A percentile compares a stretch with the other conserved stretches of the same genome.
Evolutionary conservation across 2,797 vertebrate species (phyloP).

Genomic region (Sebastes iracundus): DNA sequence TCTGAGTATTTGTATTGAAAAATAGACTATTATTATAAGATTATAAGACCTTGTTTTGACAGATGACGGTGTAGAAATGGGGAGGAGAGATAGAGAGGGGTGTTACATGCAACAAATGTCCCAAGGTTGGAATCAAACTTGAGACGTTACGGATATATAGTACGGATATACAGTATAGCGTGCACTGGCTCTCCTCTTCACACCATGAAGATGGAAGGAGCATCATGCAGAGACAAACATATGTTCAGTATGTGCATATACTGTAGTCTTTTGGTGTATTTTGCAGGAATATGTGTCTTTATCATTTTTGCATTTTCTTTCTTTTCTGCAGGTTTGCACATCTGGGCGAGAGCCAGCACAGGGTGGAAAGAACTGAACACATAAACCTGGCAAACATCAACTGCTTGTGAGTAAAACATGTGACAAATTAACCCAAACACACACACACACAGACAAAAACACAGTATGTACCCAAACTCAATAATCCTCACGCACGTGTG

Average conservation of each 20-base stretch:
- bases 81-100: background rate
- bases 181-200: background rate
- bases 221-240: background rate
- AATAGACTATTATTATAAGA: background rate
- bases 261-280: background rate
- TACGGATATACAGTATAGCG: too few relatives aligned
- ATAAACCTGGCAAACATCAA: constrained; percentile 84
- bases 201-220: background rate
- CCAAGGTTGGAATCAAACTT: background rate
- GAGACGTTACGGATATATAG: background rate
- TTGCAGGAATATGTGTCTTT: background rate
- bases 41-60: background rate
- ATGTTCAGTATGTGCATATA: background rate
- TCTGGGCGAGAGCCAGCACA: constrained; percentile 92
- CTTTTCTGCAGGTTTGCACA: constrained; percentile 87
- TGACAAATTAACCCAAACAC: constrained; percentile 10
- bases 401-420: constrained; percentile 88
- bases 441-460: background rate
- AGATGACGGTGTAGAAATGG: background rate
- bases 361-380: constrained; percentile 84
- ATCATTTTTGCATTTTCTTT: background rate
- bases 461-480: background rate
- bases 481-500: constrained; percentile 16
- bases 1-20: background rate
- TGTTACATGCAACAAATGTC: background rate